Percentiles rank a stretch among this genome's conserved stretches.
These are phyloP conservation scores for Drosophila eugracilis DNA, from an alignment of 1,140 invertebrate species.

Conservation along the genomic window DNA sequence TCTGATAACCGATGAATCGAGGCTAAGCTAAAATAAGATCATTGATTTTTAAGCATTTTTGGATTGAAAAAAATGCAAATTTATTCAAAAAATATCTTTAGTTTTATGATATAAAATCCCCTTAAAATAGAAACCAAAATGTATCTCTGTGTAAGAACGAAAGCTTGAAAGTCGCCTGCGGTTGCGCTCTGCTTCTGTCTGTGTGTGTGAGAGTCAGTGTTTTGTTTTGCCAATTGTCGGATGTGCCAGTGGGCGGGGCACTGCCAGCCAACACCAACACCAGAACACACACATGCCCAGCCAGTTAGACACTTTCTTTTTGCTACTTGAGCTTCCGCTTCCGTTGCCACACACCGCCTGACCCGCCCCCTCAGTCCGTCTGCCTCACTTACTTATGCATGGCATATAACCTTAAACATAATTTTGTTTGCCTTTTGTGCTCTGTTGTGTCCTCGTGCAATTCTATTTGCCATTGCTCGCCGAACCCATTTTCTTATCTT, in stretches of 20 bases:
- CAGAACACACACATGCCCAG: slow-evolving; percentile 36
- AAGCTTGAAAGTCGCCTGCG: slow-evolving; percentile 32
- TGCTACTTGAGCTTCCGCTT: slow-evolving; percentile 75
- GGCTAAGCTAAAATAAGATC: too few species aligned
- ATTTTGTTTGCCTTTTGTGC: slow-evolving; percentile 76
- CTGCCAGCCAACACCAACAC: background rate
- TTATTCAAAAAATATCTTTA: background rate
- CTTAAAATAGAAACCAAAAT: too few species aligned
- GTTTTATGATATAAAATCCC: too few species aligned
- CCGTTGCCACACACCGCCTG: slow-evolving; percentile 60
- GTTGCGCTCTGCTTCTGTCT: slow-evolving; percentile 9
- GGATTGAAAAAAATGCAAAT: background rate
- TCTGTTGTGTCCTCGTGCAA: slow-evolving; percentile 66
- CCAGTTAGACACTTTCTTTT: slow-evolving; percentile 81
- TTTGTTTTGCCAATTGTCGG: slow-evolving; percentile 82
- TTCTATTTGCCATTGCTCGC: slow-evolving; percentile 40
- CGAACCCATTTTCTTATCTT: slow-evolving; percentile 50
- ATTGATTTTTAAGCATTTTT: too few species aligned
- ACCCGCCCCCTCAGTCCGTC: slow-evolving; percentile 31
- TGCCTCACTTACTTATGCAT: slow-evolving; percentile 81
- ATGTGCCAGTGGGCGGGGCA: slow-evolving; percentile 62
- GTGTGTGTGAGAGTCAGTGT: slow-evolving; percentile 40
- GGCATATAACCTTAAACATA: slow-evolving; percentile 83
- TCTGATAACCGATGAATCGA: too few species aligned
- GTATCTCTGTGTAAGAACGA: slow-evolving; percentile 9